A percentile compares a stretch with the other conserved stretches of the same genome.
Evolutionary conservation across 2,888 invertebrate genomes (phyloP).

Genomic region (Pyrgus malvae): DNA sequence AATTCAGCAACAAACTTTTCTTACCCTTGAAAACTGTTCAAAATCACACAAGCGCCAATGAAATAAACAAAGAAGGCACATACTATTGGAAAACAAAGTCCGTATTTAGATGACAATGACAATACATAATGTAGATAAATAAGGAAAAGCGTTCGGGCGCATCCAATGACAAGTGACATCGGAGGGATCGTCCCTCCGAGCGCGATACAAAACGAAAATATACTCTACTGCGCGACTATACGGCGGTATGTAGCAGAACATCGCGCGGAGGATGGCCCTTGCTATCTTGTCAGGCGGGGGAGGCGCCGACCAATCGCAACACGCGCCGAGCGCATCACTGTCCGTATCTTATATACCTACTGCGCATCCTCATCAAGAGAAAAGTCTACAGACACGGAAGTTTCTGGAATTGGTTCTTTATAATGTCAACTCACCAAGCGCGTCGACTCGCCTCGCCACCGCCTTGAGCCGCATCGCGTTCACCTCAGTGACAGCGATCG

Average conservation of each 20-base stretch:
- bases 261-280: slow-evolving; percentile 68
- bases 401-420: too few species aligned
- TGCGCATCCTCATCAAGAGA: slow-evolving; percentile 66
- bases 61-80: neutral
- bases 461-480: slow-evolving; percentile 87
- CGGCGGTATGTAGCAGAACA: slow-evolving; percentile 40
- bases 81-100: slow-evolving; percentile 5
- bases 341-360: slow-evolving; percentile 67
- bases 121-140: slow-evolving; percentile 60
- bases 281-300: slow-evolving; percentile 80
- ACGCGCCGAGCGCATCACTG: slow-evolving; percentile 70
- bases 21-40: slow-evolving; percentile 17
- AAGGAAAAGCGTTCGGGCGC: slow-evolving; percentile 70
- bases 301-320: slow-evolving; percentile 67
- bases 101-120: slow-evolving; percentile 28
- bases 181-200: slow-evolving; percentile 73
- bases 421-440: slow-evolving; percentile 87
- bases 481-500: slow-evolving; percentile 45
- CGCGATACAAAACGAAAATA: slow-evolving; percentile 39
- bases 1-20: slow-evolving; percentile 10
- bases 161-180: slow-evolving; percentile 79
- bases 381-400: too few species aligned
- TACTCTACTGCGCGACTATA: slow-evolving; percentile 41
- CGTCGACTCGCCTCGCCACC: slow-evolving; percentile 85
- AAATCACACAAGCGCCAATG: neutral